Base-by-base conservation (phyloP, 2,888 invertebrate species). In the Seira musarum region DNA sequence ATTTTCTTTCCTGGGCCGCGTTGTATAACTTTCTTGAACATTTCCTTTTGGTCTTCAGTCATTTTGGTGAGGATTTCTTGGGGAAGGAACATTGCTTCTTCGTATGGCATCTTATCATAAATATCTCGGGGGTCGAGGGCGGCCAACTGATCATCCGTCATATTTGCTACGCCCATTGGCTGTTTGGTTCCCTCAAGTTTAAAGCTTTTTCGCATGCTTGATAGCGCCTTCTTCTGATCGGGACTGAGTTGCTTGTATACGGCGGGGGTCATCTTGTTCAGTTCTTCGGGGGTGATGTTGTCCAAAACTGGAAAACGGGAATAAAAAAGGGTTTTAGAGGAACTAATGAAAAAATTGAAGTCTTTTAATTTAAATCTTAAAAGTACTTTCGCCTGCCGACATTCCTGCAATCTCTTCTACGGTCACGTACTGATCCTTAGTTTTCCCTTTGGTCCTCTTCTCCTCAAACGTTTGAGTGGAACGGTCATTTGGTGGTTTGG, bases 141-240 rank as follows among this genome's bases (percentile, higher is more conserved):
- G 8, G 13, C 21, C 2, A 66, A 5, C 19, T 67, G 19, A 17
- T 40, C 67, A 13, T 35, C 10, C 19, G 3, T 25, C 67, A 67
- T 67, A 2, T 40, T 46, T 2, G 17, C 46, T 6, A 74, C 30
- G 49, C 53, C 66, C 1, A 25, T 25, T 2, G 74, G 75, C 3
- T 19, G 25, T 22, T 35, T 60, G 1, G 53, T 1, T 8, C 53
- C 24, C 53, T 17, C 30, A 21, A 10, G 15, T 64, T 67, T 22
- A 40, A 40, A 6, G 13, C 40, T 40, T 13, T 73, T 74, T 15
- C 64, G n/a, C 15, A 71, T 25, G 8, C 76, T 30, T 10, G 49
- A 24, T 0, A 77, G 25, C 5, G 75, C 77, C 19, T 81, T 64
- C 25, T 75, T 75, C 66, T 81, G 77, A 10, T 72, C 77, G 13